Evolutionary conservation across 1,140 invertebrate genomes (phyloP).

Genomic region (Neodiprion pinetum): DNA sequence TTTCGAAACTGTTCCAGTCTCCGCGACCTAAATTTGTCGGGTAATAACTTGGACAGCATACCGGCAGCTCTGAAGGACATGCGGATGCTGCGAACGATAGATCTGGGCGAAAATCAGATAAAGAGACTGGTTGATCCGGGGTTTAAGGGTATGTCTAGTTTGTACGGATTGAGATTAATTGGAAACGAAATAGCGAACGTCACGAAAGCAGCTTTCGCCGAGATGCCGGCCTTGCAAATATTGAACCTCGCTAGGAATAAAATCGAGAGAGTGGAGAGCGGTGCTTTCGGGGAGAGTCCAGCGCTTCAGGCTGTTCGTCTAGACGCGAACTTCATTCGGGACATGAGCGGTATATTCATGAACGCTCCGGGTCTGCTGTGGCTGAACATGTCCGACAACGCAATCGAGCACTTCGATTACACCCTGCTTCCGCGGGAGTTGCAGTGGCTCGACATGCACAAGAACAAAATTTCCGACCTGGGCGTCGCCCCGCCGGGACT

Average conservation of each 20-base stretch:
- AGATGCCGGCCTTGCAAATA: conserved; percentile 79
- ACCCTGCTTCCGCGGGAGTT: conserved; percentile 76
- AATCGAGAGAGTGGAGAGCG: conserved; percentile 74
- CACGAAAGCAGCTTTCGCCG: conserved; percentile 74
- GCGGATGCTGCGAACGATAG: conserved; percentile 74
- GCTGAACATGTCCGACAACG: conserved; percentile 87
- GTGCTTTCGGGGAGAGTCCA: conserved; percentile 75
- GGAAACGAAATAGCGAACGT: conserved; percentile 84
- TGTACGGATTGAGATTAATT: conserved; percentile 79
- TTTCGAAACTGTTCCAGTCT: conserved; percentile 81
- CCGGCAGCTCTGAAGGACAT: conserved; percentile 76
- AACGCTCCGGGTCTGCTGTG: conserved; percentile 79
- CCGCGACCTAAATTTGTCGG: conserved; percentile 81
- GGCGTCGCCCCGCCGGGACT: conserved; percentile 69
- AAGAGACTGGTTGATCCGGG: conserved; percentile 74
- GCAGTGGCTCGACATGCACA: conserved; percentile 84
- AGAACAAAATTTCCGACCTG: conserved; percentile 78
- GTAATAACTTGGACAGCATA: conserved; percentile 77
- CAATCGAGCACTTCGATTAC: conserved; percentile 84
- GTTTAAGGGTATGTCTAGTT: conserved; percentile 75
- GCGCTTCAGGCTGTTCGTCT: conserved; percentile 82
- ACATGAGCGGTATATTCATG: conserved; percentile 79
- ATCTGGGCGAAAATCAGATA: conserved; percentile 80
- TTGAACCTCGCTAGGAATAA: conserved; percentile 84
- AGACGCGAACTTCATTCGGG: conserved; percentile 79